phyloP scores from a whole-genome alignment of 2,888 invertebrate species.

The Automeris io region DNA sequence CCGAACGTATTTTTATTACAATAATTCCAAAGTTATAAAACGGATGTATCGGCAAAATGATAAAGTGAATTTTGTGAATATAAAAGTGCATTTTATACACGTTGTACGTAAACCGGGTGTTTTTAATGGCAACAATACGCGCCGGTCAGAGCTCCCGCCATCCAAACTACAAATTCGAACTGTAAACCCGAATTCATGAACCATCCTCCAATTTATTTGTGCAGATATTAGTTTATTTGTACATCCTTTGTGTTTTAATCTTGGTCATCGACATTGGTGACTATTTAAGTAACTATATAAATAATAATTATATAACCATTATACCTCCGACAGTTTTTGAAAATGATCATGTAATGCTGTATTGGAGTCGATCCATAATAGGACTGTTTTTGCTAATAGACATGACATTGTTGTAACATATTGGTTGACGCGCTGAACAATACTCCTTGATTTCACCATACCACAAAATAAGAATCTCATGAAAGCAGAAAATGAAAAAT shows the following conservation, averaged over 20 bases:
- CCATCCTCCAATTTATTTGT: slow-evolving; percentile 12
- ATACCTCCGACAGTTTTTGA: too few relatives aligned
- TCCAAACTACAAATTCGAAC: slow-evolving; percentile 30
- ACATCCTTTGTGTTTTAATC: background rate
- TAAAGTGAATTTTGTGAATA: slow-evolving; percentile 42
- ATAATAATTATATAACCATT: too few relatives aligned
- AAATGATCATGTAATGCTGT: too few relatives aligned
- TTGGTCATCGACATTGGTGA: too few relatives aligned
- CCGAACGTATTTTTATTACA: background rate
- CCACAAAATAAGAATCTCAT: too few relatives aligned
- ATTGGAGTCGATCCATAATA: slow-evolving; percentile 5
- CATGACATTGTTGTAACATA: background rate
- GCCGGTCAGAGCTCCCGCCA: slow-evolving; percentile 23
- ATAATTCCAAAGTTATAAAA: slow-evolving; percentile 21
- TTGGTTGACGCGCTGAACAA: too few relatives aligned
- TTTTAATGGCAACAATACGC: slow-evolving; percentile 41
- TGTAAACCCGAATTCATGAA: slow-evolving; percentile 26
- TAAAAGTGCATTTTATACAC: slow-evolving; percentile 46
- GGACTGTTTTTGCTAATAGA: too few relatives aligned
- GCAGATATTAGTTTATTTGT: slow-evolving; percentile 1
- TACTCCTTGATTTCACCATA: too few relatives aligned
- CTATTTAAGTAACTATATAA: too few relatives aligned
- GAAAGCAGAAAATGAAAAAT: too few relatives aligned
- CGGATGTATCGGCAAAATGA: slow-evolving; percentile 36
- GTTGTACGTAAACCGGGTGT: slow-evolving; percentile 36